These are phyloP conservation scores for Pelmatolapia mariae DNA, from an alignment of 2,113 vertebrate genomes.

Conservation along the genomic window DNA sequence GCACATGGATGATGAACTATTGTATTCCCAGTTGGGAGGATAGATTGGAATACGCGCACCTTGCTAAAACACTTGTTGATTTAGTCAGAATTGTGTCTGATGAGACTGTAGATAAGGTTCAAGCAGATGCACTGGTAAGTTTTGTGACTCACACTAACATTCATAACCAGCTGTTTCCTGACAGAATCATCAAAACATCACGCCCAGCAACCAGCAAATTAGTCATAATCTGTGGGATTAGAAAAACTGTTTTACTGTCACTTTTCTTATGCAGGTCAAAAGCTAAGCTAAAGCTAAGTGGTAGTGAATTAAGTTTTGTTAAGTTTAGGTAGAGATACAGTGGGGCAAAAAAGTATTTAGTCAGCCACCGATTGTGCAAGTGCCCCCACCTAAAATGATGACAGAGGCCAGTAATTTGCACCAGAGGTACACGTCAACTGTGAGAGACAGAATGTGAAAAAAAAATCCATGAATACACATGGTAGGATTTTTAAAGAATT, in stretches of 20 bases:
- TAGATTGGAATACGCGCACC: background rate
- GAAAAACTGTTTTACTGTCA: background rate
- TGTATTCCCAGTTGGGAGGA: background rate
- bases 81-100: background rate
- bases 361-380: too few species aligned
- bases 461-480: too few species aligned
- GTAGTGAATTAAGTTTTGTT: background rate
- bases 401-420: too few species aligned
- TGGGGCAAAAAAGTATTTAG: too few species aligned
- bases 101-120: background rate
- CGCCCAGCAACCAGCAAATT: background rate
- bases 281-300: background rate
- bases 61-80: background rate
- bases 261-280: background rate
- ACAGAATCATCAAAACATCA: background rate
- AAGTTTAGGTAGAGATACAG: background rate
- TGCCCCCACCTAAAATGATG: too few species aligned
- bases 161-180: background rate
- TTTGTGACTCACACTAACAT: background rate
- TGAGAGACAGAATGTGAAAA: too few species aligned
- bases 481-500: too few species aligned
- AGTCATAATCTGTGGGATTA: background rate
- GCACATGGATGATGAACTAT: background rate
- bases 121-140: background rate
- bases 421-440: too few species aligned